phyloP scores from a whole-genome alignment of 2,888 invertebrate genomes.

The Apodemia mormo region DNA sequence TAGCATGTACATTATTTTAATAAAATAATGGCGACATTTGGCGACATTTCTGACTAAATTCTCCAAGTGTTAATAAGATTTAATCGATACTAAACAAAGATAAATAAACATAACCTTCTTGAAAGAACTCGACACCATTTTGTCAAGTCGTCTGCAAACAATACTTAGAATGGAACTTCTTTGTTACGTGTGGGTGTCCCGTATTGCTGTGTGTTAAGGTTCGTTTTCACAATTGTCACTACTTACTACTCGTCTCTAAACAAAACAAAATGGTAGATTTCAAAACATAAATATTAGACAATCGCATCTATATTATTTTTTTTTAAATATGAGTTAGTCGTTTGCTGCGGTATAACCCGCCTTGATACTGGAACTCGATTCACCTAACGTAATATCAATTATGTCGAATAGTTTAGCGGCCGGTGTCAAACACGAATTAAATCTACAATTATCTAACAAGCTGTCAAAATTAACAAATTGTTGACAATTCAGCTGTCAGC shows the following conservation, averaged over 20 bases:
- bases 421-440: too few species aligned
- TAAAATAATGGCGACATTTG: too few species aligned
- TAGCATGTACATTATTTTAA: too few species aligned
- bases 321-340: too few species aligned
- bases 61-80: slow-evolving; percentile 12
- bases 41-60: not conserved
- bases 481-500: too few species aligned
- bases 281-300: slow-evolving; percentile 7
- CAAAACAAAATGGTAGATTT: not conserved
- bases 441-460: too few species aligned
- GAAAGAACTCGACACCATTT: slow-evolving; percentile 13
- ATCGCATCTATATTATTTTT: not conserved
- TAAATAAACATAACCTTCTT: slow-evolving; percentile 13
- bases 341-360: too few species aligned
- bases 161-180: not conserved
- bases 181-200: not conserved
- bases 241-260: not conserved
- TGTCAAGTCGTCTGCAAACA: slow-evolving; percentile 13
- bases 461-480: too few species aligned
- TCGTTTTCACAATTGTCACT: not conserved
- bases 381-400: too few species aligned
- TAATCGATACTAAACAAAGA: slow-evolving; percentile 18
- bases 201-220: not conserved
- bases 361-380: too few species aligned
- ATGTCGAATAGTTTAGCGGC: too few species aligned